These are phyloP conservation scores for Drosophila greeni DNA, from an alignment of 2,888 invertebrate genomes.

Conservation along the genomic window DNA sequence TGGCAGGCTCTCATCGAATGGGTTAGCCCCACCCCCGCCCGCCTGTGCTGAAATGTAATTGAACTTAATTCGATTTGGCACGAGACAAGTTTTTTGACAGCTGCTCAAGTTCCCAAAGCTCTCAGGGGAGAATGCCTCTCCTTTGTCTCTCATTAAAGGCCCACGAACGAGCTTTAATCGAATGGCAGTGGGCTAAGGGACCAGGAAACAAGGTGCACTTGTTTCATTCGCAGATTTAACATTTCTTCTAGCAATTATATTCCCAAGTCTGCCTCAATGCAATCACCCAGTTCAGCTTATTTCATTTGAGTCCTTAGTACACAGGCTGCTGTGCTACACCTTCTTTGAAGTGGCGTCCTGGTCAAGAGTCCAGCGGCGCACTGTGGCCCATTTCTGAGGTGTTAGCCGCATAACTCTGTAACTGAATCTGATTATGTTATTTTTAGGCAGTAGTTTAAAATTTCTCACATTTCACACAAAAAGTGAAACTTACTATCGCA, in stretches of 20 bases:
- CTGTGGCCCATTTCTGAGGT: background rate
- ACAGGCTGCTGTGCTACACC: slow-evolving; percentile 29
- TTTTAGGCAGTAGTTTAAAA: background rate
- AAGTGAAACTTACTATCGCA: no score
- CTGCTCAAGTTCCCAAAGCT: slow-evolving; percentile 65
- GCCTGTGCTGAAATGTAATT: slow-evolving; percentile 57
- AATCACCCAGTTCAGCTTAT: slow-evolving; percentile 32
- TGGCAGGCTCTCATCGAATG: slow-evolving; percentile 41
- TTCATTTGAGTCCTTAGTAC: slow-evolving; percentile 19
- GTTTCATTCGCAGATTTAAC: background rate
- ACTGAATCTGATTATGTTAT: no score
- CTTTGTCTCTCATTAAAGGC: slow-evolving; percentile 32
- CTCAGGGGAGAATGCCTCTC: slow-evolving; percentile 20
- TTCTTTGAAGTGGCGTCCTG: slow-evolving; percentile 19
- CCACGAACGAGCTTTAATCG: slow-evolving; percentile 13
- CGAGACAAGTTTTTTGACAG: slow-evolving; percentile 71
- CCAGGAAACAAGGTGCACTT: no score
- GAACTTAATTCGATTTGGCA: slow-evolving; percentile 73
- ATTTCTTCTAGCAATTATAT: slow-evolving; percentile 24
- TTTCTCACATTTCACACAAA: no score
- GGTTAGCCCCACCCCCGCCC: slow-evolving; percentile 24
- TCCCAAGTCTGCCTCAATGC: slow-evolving; percentile 9
- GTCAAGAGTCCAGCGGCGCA: slow-evolving; percentile 29
- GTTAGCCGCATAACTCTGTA: background rate
- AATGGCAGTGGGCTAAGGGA: background rate